phyloP scores from a whole-genome alignment of 2,888 invertebrate genomes.

The Biston stratarius region DNA sequence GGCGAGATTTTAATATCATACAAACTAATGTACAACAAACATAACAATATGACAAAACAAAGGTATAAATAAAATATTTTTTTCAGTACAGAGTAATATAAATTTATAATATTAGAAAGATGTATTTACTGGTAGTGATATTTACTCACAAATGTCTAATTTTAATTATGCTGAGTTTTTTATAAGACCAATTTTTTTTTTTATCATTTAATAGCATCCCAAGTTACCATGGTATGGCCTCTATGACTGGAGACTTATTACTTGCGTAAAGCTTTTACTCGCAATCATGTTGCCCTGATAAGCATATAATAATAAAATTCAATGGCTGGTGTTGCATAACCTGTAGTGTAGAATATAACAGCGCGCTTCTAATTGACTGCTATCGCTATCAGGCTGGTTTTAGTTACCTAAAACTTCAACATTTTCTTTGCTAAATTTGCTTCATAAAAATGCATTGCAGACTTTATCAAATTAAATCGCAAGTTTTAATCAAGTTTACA shows the following conservation, averaged over 20 bases:
- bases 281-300: too few relatives aligned
- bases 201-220: too few relatives aligned
- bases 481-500: neutral
- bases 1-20: constrained; percentile 2
- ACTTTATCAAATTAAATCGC: neutral
- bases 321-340: too few relatives aligned
- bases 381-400: neutral
- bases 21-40: constrained; percentile 25
- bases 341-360: too few relatives aligned
- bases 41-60: constrained; percentile 20
- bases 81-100: constrained; percentile 4
- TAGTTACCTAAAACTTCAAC: too few relatives aligned
- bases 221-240: too few relatives aligned
- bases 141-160: constrained; percentile 15
- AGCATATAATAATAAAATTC: too few relatives aligned
- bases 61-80: constrained; percentile 8
- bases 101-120: constrained; percentile 36
- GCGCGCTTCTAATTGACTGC: neutral
- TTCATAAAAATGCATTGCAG: neutral
- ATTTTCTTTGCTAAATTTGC: too few relatives aligned
- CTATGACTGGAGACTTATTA: too few relatives aligned
- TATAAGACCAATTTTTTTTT: neutral
- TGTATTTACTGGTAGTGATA: constrained; percentile 42
- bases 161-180: constrained; percentile 1
- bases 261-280: too few relatives aligned